Evolutionary conservation across 2,888 invertebrate species (phyloP), one percentile per base, ranked within the genome.

Genomic region (Drosophila greeni): DNA sequence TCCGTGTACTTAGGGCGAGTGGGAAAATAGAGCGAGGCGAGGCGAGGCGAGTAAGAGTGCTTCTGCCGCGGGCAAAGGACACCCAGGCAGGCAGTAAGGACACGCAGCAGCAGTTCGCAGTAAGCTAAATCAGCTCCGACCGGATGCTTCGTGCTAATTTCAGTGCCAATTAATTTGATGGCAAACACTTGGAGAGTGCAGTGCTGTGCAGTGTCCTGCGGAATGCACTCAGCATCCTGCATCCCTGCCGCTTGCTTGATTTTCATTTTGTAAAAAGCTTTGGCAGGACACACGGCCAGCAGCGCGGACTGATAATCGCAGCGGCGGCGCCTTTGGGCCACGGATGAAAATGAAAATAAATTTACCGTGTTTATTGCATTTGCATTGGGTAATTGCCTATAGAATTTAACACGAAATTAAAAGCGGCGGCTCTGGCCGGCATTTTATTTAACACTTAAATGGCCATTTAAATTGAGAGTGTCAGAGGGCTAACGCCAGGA

Each of bases 101-200:
- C 65, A 60, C 67, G 61, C 70, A 56, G 66, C 42, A 55, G 36
- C 39, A 58, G 34, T 36, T 43, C 5, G 45, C 26, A 47, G 68
- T 16, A 45, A 29, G 51, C 57, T 54, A 45, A 53, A 48, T 42
- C 54, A 54, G 59, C 47, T 45, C 34, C 37, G 24, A 51, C 36
- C 54, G 39, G 40, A 39, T 42, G 42, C 54, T 45, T 79, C 52
- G 72, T 70, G 79, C 79, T 83, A 84, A 84, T 81, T 81, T 81
- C 80, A 84, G 82, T 81, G 84, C 80, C 81, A 81, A 81, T 81
- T 81, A 81, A 81, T 81, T 81, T 81, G 80, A 80, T 84, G 70
- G 84, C 82, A 81, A 81, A 82, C 77, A 80, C 80, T 81, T 81
- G 68, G 65, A 74, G 47, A 47, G 57, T n/a, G n/a, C n/a, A 47